Base-by-base conservation (phyloP, 2,888 invertebrate genomes). In the Perithous albicinctus region DNA sequence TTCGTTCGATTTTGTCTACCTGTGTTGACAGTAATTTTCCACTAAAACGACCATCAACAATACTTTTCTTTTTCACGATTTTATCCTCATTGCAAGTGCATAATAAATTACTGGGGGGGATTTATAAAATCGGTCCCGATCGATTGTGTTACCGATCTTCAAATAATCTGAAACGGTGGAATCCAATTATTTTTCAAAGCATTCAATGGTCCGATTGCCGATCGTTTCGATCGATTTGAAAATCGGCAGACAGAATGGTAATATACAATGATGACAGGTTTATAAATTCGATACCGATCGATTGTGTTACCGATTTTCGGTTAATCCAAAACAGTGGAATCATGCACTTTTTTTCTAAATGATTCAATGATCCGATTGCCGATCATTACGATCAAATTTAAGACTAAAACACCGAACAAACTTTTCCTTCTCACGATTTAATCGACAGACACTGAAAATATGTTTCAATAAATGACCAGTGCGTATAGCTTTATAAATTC, bases 311-410 rank as follows among this genome's bases (percentile, higher is more conserved):
- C 38, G 4, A 38, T 38, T 10, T 38, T 38, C 29, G 29, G n/a
- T n/a, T n/a, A n/a, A n/a, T n/a, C n/a, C n/a, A n/a, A n/a, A n/a
- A n/a, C n/a, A n/a, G n/a, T n/a, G n/a, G n/a, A n/a, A n/a, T n/a
- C n/a, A n/a, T n/a, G n/a, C n/a, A n/a, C n/a, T n/a, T n/a, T n/a
- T 83, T 85, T 80, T 61, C 84, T 82, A 74, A 61, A 67, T 10
- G 10, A 23, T 23, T 51, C 23, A 51, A 51, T 51, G 23, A 51
- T 51, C 51, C 51, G 51, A 20, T 10, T 56, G 43, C 26, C 54
- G 43, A 59, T 59, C n/a, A n/a, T 72, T 29, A 10, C 54, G 38
- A 29, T 46, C n/a, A 32, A 0, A 51, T 51, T 20, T 10, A 12
- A 5, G 15, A 29, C 26, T 0, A 12, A 32, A 29, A n/a, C 29